A percentile compares a stretch with the other conserved stretches of the same genome.
These are phyloP conservation scores for Palythoa heliodiscus DNA, from an alignment of 92 coral and sea anemone genomes.

Conservation along the genomic window DNA sequence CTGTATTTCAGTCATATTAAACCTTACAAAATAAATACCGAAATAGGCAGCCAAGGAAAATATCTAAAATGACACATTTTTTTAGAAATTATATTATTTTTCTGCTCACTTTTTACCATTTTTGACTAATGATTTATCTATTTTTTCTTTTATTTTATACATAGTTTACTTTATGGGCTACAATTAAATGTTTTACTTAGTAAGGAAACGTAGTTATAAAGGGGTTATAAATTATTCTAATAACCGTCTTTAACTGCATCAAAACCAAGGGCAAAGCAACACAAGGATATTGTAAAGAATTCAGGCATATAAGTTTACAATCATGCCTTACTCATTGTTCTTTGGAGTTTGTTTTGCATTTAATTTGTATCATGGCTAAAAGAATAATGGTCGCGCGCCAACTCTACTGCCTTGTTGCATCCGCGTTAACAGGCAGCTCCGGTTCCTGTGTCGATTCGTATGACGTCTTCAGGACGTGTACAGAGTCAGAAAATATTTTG, in stretches of 20 bases:
- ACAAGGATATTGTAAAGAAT: neutral
- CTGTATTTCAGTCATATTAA: neutral
- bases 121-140: neutral
- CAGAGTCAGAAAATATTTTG: neutral
- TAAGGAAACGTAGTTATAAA: neutral
- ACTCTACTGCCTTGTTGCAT: neutral
- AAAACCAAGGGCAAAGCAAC: neutral
- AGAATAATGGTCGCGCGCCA: constrained; percentile 39
- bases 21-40: neutral
- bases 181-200: neutral
- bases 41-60: neutral
- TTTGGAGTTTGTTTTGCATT: neutral
- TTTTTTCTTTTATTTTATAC: neutral
- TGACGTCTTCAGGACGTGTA: neutral
- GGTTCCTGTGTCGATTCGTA: constrained; percentile 4
- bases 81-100: neutral
- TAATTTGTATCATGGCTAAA: neutral
- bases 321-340: constrained; percentile 5
- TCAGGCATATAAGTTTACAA: neutral
- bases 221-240: neutral
- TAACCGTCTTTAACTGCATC: neutral
- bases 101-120: neutral
- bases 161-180: neutral
- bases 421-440: neutral
- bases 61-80: neutral